Evolutionary conservation across 2,888 invertebrate species (phyloP).

Genomic region (Lordiphosa andalusiaca): DNA sequence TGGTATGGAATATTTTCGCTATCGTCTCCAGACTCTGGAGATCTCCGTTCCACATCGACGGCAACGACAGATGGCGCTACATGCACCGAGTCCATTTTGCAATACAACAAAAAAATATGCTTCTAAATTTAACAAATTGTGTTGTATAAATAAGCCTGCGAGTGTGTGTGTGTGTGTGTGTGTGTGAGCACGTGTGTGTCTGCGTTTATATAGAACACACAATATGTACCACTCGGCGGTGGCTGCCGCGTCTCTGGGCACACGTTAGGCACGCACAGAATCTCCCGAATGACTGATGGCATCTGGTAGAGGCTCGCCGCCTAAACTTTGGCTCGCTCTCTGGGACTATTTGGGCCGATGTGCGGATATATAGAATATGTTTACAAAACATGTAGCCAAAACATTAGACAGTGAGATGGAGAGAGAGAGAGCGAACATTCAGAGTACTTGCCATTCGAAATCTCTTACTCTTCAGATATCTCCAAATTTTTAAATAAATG

Average conservation of each 20-base stretch:
- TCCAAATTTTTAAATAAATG: too few species aligned
- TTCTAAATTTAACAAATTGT: conserved; percentile 18
- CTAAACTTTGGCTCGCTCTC: conserved; percentile 3
- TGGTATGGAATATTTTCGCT: conserved; percentile 88
- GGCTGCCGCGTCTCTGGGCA: conserved; percentile 7
- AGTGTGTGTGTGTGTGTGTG: too few species aligned
- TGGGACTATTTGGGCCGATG: neutral
- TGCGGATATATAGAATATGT: neutral
- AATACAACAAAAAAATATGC: conserved; percentile 7
- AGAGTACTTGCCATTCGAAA: conserved; percentile 4
- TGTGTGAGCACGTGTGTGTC: conserved; percentile 2
- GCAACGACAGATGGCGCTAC: conserved; percentile 5
- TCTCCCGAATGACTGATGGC: conserved; percentile 13
- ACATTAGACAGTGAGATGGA: neutral
- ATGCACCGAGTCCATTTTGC: conserved; percentile 24
- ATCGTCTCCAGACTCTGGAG: conserved; percentile 35
- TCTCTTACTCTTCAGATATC: neutral
- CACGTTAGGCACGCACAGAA: conserved; percentile 11
- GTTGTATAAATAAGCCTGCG: conserved; percentile 14
- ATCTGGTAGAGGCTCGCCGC: conserved; percentile 8
- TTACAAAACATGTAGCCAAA: neutral
- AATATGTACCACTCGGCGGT: conserved; percentile 5
- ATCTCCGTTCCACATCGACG: conserved; percentile 1
- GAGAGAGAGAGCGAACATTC: neutral
- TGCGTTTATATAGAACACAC: conserved; percentile 4